phyloP scores from a whole-genome alignment of 2,888 invertebrate species.

The Cinara cedri region DNA sequence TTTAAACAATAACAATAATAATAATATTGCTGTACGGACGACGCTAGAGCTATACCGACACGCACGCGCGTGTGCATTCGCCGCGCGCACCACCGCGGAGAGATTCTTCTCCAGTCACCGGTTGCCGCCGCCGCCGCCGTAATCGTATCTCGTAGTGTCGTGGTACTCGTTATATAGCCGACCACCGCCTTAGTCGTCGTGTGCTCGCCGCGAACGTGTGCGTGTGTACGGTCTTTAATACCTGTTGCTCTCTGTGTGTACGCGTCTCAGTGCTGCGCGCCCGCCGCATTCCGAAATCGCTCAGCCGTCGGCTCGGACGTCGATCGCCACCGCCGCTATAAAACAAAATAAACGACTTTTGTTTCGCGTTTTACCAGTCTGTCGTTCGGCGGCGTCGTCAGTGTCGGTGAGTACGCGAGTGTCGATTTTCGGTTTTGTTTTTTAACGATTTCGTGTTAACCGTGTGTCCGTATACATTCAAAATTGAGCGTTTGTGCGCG shows the following conservation, averaged over 20 bases:
- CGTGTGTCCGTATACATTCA: slow-evolving; percentile 9
- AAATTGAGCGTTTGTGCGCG: slow-evolving; percentile 58
- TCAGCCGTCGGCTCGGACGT: slow-evolving; percentile 41
- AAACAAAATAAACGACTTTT: not conserved
- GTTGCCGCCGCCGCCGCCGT: slow-evolving; percentile 3
- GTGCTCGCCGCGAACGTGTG: slow-evolving; percentile 31
- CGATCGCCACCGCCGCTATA: not conserved
- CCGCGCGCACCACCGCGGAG: not conserved
- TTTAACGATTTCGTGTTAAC: not conserved
- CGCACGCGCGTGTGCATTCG: not conserved
- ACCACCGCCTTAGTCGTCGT: not conserved
- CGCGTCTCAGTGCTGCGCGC: not conserved
- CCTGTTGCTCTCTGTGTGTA: slow-evolving; percentile 36
- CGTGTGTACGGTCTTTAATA: slow-evolving; percentile 18
- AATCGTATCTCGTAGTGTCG: not conserved
- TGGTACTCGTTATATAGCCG: not conserved
- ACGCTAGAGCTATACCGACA: slow-evolving; percentile 10
- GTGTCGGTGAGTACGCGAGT: not conserved
- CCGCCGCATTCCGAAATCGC: slow-evolving; percentile 49
- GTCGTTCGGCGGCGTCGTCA: not conserved
- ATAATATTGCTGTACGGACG: not conserved
- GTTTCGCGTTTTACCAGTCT: slow-evolving; percentile 1
- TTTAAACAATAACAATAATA: not conserved
- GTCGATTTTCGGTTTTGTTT: not conserved
- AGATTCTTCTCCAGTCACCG: slow-evolving; percentile 26